Conservation (phyloP, 1,140 invertebrate species). For the Coptotermes formosanus region DNA sequence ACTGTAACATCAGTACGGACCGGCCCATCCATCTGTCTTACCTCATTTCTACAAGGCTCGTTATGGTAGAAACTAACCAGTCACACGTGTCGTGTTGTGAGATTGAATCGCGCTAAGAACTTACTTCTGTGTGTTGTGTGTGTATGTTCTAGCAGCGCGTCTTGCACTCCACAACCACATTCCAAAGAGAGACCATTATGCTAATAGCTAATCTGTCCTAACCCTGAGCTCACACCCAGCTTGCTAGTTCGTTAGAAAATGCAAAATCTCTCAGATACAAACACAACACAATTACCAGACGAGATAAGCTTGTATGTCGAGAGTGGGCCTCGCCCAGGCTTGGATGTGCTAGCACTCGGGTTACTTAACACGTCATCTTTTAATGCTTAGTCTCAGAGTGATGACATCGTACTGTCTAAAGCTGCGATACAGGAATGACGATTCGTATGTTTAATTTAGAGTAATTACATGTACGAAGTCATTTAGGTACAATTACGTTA, state of each 20-base stretch:
- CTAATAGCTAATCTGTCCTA: background rate
- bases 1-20: too few relatives aligned
- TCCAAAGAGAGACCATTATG: slow-evolving; percentile 1
- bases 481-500: too few relatives aligned
- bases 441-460: too few relatives aligned
- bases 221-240: background rate
- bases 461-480: too few relatives aligned
- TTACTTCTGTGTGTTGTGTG: background rate
- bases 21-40: too few relatives aligned
- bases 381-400: background rate
- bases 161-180: background rate
- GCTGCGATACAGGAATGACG: too few relatives aligned
- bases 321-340: background rate
- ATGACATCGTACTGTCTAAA: background rate
- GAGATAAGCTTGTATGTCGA: slow-evolving; percentile 18
- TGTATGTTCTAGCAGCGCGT: background rate
- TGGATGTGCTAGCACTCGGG: background rate
- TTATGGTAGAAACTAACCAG: too few relatives aligned
- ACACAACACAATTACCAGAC: slow-evolving; percentile 14
- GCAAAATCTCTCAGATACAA: slow-evolving; percentile 12
- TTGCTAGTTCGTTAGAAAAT: slow-evolving; percentile 8
- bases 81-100: background rate
- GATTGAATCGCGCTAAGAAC: background rate
- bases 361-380: slow-evolving; percentile 4
- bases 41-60: too few relatives aligned